A percentile compares a stretch with the other conserved stretches of the same genome.
These are phyloP conservation scores for Lepidurus couesii DNA, from an alignment of 1,140 invertebrate genomes.

Conservation along the genomic window DNA sequence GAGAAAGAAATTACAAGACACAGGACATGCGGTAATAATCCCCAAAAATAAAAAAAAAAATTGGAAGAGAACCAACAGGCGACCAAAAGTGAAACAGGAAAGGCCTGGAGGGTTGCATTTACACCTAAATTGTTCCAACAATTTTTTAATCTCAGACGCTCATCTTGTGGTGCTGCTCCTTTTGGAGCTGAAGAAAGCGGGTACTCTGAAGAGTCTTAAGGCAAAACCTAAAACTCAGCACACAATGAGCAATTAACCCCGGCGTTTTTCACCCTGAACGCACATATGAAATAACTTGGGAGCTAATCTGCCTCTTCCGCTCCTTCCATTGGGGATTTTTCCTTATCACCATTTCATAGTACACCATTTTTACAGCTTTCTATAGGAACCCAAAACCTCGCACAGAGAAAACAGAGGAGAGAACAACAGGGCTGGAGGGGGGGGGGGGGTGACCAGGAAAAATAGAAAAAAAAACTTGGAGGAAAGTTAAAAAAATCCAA, in stretches of 20 bases:
- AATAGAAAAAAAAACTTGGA: neutral
- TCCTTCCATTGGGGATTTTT: neutral
- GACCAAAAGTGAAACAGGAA: neutral
- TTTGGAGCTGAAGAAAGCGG: neutral
- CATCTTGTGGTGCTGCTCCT: neutral
- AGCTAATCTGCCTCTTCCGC: constrained; percentile 11
- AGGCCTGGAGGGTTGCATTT: constrained; percentile 5
- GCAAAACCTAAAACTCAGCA: neutral
- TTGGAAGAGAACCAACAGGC: neutral
- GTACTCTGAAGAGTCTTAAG: neutral
- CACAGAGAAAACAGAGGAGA: neutral
- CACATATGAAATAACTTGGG: constrained; percentile 19
- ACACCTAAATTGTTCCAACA: constrained; percentile 3
- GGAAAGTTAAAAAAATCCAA: neutral
- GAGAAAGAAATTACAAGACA: neutral
- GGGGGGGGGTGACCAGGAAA: neutral
- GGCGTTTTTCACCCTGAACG: constrained; percentile 17
- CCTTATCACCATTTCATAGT: neutral
- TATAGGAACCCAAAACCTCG: neutral
- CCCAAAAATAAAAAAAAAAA: neutral
- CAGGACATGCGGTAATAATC: too few relatives aligned
- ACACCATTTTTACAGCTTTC: neutral
- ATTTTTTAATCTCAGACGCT: constrained; percentile 11
- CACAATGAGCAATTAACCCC: constrained; percentile 18
- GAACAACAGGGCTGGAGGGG: neutral